Conservation (phyloP, 2,797 vertebrate genomes). For the Tenualosa thibaudeaui region DNA sequence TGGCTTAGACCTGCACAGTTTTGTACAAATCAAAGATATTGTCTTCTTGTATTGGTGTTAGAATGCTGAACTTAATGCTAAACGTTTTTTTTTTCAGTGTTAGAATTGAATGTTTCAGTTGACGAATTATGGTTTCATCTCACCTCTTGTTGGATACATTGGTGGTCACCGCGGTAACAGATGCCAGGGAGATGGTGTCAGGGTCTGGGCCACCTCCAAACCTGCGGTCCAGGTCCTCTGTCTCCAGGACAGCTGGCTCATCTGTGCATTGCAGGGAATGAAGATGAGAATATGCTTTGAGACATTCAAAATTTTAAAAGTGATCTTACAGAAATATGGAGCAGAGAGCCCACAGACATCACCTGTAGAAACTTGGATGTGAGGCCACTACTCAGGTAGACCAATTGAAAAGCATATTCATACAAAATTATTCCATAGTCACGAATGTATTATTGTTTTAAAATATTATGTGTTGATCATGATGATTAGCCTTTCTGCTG, state of each 20-base stretch:
- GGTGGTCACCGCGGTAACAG: slow-evolving; percentile 92
- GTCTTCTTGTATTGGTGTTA: neutral
- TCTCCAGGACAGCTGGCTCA: slow-evolving; percentile 89
- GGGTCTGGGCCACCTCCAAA: slow-evolving; percentile 79
- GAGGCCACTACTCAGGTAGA: neutral
- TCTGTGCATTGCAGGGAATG: slow-evolving; percentile 67
- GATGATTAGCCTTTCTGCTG: neutral
- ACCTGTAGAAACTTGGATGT: neutral
- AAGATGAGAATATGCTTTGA: neutral
- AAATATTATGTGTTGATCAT: neutral
- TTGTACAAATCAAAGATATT: neutral
- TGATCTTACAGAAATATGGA: neutral
- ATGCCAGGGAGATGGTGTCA: slow-evolving; percentile 90
- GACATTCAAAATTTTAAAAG: neutral
- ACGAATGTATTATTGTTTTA: neutral
- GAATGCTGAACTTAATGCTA: neutral
- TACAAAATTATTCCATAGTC: neutral
- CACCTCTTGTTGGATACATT: slow-evolving; percentile 97
- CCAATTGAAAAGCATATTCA: neutral
- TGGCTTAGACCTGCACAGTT: slow-evolving; percentile 85
- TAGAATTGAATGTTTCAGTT: neutral
- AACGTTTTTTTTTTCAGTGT: neutral
- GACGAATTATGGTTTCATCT: slow-evolving; percentile 38
- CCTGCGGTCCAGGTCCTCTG: slow-evolving; percentile 84
- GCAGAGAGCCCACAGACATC: neutral